Conservation (phyloP, 2,888 invertebrate genomes). For the Neocrepidodera transversa region DNA sequence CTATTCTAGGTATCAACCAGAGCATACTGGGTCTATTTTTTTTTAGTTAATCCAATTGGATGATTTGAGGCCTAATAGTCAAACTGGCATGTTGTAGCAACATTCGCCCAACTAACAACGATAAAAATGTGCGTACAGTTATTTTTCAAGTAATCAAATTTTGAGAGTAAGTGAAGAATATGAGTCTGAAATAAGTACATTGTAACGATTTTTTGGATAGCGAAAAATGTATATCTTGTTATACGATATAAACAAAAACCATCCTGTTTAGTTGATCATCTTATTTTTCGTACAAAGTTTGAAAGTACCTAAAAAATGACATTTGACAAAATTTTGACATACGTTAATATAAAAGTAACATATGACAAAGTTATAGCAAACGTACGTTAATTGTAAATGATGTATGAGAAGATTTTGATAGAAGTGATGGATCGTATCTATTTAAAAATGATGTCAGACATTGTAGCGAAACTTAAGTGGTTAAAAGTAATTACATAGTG, state of each 20-base stretch:
- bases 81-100: conserved; percentile 54
- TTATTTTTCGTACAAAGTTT: neutral
- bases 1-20: too few relatives aligned
- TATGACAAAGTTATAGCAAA: neutral
- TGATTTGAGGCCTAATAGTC: conserved; percentile 61
- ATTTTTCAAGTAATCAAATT: conserved; percentile 20
- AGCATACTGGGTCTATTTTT: too few relatives aligned
- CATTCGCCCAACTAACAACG: conserved; percentile 8
- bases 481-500: neutral
- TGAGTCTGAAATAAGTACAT: conserved; percentile 34
- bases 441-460: too few relatives aligned
- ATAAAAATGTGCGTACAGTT: conserved; percentile 11
- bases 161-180: conserved; percentile 29
- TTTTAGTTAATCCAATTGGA: conserved; percentile 74
- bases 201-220: conserved; percentile 8
- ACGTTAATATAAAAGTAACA: neutral
- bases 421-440: too few relatives aligned
- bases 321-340: too few relatives aligned
- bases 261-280: neutral
- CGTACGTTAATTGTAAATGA: neutral
- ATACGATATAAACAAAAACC: neutral
- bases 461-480: too few relatives aligned
- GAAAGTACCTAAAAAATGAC: neutral
- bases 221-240: neutral
- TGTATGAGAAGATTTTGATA: neutral